Conservation (phyloP, 2,797 vertebrate genomes). For the Lemur catta region DNA sequence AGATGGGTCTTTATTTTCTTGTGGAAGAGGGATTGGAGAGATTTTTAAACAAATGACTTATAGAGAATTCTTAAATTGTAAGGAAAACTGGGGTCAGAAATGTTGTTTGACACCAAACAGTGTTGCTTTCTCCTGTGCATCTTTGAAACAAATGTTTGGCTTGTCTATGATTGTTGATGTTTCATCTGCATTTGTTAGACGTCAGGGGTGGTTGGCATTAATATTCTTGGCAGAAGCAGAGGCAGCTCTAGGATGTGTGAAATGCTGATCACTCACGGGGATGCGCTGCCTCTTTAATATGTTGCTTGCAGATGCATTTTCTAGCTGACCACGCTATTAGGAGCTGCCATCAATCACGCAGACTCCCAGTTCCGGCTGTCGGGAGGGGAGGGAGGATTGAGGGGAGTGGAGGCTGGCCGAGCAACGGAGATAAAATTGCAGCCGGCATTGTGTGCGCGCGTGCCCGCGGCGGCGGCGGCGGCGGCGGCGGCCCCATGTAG, state of each 20-base stretch:
- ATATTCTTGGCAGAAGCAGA: constrained; percentile 80
- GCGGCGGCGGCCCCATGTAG: background rate
- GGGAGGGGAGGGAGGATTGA: constrained; percentile 37
- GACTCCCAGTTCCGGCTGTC: constrained; percentile 87
- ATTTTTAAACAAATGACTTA: constrained; percentile 74
- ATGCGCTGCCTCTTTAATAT: constrained; percentile 78
- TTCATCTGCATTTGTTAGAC: constrained; percentile 77
- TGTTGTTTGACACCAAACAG: background rate
- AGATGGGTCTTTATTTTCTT: constrained; percentile 56
- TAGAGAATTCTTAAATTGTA: constrained; percentile 9
- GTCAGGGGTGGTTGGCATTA: constrained; percentile 74
- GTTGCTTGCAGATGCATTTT: constrained; percentile 85
- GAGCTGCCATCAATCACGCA: constrained; percentile 88
- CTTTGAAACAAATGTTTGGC: background rate
- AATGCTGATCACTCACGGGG: constrained; percentile 80
- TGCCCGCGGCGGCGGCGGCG: background rate
- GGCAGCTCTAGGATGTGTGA: constrained; percentile 72
- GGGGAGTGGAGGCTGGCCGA: background rate
- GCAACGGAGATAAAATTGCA: constrained; percentile 12
- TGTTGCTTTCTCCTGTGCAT: background rate
- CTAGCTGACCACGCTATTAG: constrained; percentile 83
- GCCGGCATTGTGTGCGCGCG: constrained; percentile 36
- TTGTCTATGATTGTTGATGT: background rate
- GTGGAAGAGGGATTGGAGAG: background rate
- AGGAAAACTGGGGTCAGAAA: background rate